A percentile compares a stretch with the other conserved stretches of the same genome.
Evolutionary conservation across 2,888 invertebrate species (phyloP).

Genomic region (Drosophila fungiperda): DNA sequence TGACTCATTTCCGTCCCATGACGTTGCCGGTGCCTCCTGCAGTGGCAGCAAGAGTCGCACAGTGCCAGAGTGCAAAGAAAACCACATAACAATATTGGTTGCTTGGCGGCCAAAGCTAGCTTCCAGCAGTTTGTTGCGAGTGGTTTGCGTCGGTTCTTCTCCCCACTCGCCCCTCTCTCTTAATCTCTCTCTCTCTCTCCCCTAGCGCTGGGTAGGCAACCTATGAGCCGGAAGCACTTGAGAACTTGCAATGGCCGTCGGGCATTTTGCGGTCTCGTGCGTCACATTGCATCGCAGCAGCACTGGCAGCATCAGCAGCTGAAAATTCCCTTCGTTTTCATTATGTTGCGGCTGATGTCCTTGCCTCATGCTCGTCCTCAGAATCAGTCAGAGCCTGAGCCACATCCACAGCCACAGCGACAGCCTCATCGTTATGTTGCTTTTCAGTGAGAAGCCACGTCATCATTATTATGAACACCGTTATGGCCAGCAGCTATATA

Average conservation of each 20-base stretch:
- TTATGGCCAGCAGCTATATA: conserved; percentile 74
- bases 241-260: conserved; percentile 78
- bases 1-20: conserved; percentile 81
- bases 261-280: conserved; percentile 79
- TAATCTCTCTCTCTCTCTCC: conserved; percentile 12
- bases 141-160: conserved; percentile 4
- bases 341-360: conserved; percentile 80
- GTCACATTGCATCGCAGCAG: conserved; percentile 63
- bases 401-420: not conserved
- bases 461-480: conserved; percentile 81
- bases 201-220: conserved; percentile 58
- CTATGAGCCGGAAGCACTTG: conserved; percentile 81
- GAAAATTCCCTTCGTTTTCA: conserved; percentile 81
- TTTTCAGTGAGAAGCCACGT: conserved; percentile 79
- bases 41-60: conserved; percentile 41
- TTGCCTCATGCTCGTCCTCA: conserved; percentile 48
- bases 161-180: not conserved
- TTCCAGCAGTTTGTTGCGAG: conserved; percentile 8
- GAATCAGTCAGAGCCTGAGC: not conserved
- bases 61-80: conserved; percentile 63
- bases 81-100: conserved; percentile 80
- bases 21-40: conserved; percentile 57
- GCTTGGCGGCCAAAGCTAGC: conserved; percentile 57
- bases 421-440: conserved; percentile 53
- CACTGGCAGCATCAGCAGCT: conserved; percentile 36